Evolutionary conservation across 2,888 invertebrate genomes (phyloP).

Genomic region (Dicranocentrus wangi): DNA sequence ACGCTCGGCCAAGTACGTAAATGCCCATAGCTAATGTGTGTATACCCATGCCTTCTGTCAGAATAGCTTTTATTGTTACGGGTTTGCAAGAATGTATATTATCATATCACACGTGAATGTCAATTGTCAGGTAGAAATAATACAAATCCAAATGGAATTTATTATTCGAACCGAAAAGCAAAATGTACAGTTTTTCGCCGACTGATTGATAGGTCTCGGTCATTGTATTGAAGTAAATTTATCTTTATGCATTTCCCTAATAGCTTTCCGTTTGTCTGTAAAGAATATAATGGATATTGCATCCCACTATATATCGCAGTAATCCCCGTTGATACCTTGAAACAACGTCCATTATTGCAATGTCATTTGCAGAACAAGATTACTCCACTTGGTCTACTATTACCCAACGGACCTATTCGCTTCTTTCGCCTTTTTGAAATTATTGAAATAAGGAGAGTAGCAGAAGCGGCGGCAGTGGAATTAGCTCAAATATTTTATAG

Average conservation of each 20-base stretch:
- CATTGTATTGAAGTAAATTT: conserved; percentile 15
- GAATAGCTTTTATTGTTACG: conserved; percentile 15
- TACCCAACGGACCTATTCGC: too few relatives aligned
- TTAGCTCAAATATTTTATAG: background rate
- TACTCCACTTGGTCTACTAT: too few relatives aligned
- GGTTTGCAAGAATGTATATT: too few relatives aligned
- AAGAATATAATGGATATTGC: too few relatives aligned
- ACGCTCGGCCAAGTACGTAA: conserved; percentile 10
- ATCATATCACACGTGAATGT: too few relatives aligned
- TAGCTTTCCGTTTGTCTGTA: background rate
- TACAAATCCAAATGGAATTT: background rate
- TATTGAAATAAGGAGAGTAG: background rate
- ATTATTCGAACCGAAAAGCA: background rate
- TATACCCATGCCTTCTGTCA: too few relatives aligned
- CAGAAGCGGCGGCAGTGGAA: background rate
- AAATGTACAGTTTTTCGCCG: conserved; percentile 29
- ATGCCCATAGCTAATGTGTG: too few relatives aligned
- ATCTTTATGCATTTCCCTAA: conserved; percentile 1
- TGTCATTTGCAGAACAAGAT: background rate
- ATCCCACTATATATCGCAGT: too few relatives aligned
- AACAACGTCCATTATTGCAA: background rate
- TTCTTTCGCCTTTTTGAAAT: background rate
- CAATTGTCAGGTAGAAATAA: background rate
- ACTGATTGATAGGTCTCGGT: conserved; percentile 47
- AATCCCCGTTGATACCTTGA: background rate